Evolutionary conservation across 2,888 invertebrate species (phyloP).

Genomic region (Choristoneura rosaceana): DNA sequence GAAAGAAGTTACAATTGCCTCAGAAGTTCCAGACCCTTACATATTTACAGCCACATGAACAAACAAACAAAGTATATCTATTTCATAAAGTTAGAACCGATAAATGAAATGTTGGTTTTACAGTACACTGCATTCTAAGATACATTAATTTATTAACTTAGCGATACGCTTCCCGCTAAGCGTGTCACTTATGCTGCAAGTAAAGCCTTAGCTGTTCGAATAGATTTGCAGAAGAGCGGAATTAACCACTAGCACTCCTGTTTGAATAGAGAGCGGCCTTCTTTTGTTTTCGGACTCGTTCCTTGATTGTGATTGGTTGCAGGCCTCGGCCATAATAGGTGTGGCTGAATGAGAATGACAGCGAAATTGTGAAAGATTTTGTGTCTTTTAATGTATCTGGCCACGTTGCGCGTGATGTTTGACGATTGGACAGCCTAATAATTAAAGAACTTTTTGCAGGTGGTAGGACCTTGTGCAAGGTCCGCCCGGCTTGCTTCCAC

Average conservation of each 20-base stretch:
- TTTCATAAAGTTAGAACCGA: too few relatives aligned
- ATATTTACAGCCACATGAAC: too few relatives aligned
- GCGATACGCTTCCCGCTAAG: not conserved
- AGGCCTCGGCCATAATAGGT: conserved; percentile 11
- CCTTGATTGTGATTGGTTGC: conserved; percentile 31
- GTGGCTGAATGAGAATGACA: not conserved
- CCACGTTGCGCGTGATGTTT: too few relatives aligned
- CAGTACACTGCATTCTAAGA: not conserved
- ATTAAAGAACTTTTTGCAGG: too few relatives aligned
- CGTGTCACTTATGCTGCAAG: not conserved
- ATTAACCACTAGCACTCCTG: conserved; percentile 16
- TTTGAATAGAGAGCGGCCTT: conserved; percentile 19
- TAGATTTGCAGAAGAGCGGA: conserved; percentile 17
- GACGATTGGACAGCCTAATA: too few relatives aligned
- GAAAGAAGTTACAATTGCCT: too few relatives aligned
- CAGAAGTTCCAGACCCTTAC: too few relatives aligned
- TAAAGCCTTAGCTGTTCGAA: conserved; percentile 3
- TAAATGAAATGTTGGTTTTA: too few relatives aligned
- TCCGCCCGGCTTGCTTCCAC: too few relatives aligned
- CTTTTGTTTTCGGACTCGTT: conserved; percentile 30
- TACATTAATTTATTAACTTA: not conserved
- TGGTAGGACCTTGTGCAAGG: too few relatives aligned
- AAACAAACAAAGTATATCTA: not conserved
- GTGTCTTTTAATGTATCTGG: not conserved
- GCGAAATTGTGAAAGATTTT: not conserved